A percentile compares a stretch with the other conserved stretches of the same genome.
Evolutionary conservation across 2,797 vertebrate genomes (phyloP).

Genomic region (Nannoperca obscura): DNA sequence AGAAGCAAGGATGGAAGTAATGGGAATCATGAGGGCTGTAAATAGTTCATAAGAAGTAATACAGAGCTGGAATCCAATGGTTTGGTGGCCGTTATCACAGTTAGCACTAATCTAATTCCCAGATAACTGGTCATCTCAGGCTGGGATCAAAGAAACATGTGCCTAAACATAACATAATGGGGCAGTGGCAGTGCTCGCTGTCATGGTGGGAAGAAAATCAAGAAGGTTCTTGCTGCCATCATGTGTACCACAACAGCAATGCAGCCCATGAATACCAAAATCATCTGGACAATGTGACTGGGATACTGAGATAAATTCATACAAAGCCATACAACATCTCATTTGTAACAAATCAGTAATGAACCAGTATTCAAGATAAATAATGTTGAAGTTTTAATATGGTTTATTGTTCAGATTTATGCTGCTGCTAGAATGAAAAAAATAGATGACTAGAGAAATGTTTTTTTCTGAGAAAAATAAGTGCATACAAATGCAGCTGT

Average conservation of each 20-base stretch:
- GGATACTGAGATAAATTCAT: neutral
- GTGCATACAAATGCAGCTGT: neutral
- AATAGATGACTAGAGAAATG: neutral
- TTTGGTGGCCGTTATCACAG: slow-evolving; percentile 18
- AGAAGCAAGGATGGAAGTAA: slow-evolving; percentile 61
- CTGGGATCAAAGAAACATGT: slow-evolving; percentile 19
- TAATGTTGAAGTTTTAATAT: neutral
- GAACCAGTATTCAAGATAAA: neutral
- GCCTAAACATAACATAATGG: neutral
- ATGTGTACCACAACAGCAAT: slow-evolving; percentile 29
- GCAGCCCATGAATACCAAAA: neutral
- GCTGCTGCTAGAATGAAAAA: neutral
- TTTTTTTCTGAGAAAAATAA: neutral
- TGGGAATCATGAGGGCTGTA: slow-evolving; percentile 64
- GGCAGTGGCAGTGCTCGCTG: neutral
- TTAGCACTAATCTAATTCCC: slow-evolving; percentile 30
- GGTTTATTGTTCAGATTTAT: neutral
- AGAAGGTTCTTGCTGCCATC: slow-evolving; percentile 71
- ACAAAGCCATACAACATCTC: neutral
- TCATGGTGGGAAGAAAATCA: slow-evolving; percentile 7
- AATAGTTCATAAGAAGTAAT: slow-evolving; percentile 62
- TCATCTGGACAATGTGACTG: neutral
- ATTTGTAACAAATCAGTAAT: neutral
- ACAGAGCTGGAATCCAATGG: slow-evolving; percentile 19
- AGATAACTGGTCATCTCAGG: slow-evolving; percentile 32